phyloP scores from a whole-genome alignment of 2,888 invertebrate species.

The Eupithecia abbreviata region DNA sequence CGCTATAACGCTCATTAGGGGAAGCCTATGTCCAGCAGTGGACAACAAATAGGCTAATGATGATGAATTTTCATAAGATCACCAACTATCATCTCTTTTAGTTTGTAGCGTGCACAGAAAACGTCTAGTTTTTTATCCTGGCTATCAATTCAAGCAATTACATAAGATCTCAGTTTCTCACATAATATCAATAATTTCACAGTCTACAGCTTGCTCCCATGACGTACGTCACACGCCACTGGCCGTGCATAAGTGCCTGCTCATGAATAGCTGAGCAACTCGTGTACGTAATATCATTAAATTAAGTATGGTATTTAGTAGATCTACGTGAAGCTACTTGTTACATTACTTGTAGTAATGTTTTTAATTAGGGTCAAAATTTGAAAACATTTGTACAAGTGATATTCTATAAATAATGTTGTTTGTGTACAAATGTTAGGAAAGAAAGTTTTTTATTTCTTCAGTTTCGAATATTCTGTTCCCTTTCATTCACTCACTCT shows the following conservation, averaged over 20 bases:
- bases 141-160: not conserved
- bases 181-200: conserved; percentile 35
- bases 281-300: not conserved
- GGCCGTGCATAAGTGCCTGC: conserved; percentile 11
- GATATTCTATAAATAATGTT: no score
- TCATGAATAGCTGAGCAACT: conserved; percentile 1
- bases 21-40: no score
- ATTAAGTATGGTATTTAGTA: not conserved
- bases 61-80: not conserved
- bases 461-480: not conserved
- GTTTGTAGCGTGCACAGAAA: not conserved
- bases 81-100: not conserved
- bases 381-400: not conserved
- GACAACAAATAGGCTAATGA: no score
- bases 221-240: conserved; percentile 52
- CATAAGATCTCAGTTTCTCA: conserved; percentile 22
- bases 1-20: no score
- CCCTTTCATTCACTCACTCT: not conserved
- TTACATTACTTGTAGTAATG: not conserved
- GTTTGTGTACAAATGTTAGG: no score
- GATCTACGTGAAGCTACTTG: not conserved
- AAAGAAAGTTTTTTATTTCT: no score
- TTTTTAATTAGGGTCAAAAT: not conserved
- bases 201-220: conserved; percentile 26
- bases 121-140: not conserved